Evolutionary conservation across 2,113 vertebrate species (phyloP), one percentile per base, ranked within the genome.

Genomic region (Phylloscopus trochiloides): DNA sequence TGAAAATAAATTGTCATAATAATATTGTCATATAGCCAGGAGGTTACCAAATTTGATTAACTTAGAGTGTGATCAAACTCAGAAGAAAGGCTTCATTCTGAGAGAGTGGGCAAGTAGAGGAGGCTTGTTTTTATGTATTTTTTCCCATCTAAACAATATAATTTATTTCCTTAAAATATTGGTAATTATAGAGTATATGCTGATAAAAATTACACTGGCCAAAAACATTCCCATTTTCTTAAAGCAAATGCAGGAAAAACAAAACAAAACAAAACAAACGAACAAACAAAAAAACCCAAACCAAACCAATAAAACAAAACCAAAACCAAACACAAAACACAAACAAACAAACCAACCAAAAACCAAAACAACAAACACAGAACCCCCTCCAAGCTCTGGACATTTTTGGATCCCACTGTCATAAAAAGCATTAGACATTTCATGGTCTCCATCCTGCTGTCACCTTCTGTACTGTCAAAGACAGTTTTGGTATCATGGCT

Each of bases 401-500:
- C 18, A 68, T 42, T 8, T 24, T n/a, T 54, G 32, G 15, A 51
- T 61, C 6, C 3, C 11, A 42, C 6, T 16, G 43, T 12, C 1
- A 72, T 38, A 38, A 63, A 63, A 72, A 55, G 47, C 17, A 45
- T 10, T 25, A 52, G 14, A 20, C 6, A 15, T 36, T 54, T 14
- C 17, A 38, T 13, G 4, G 12, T 50, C 31, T 31, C 6, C 14
- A 67, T 21, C 3, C 6, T 52, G 42, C 28, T 50, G 11, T 31
- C 25, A 67, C 8, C 6, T 57, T 71, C 71, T 72, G 15, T 51
- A 26, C 20, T 59, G 29, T 43, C 25, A 82, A 82, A 67, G 13
- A 34, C 4, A 29, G 3, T 75, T 62, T 47, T 20, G 2, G 4
- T 57, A 32, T 8, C 8, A 26, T 0, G 1, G 13, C 11, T 86